A percentile compares a stretch with the other conserved stretches of the same genome.
Conservation (phyloP, 2,113 vertebrate species). For the Prionailurus bengalensis region DNA sequence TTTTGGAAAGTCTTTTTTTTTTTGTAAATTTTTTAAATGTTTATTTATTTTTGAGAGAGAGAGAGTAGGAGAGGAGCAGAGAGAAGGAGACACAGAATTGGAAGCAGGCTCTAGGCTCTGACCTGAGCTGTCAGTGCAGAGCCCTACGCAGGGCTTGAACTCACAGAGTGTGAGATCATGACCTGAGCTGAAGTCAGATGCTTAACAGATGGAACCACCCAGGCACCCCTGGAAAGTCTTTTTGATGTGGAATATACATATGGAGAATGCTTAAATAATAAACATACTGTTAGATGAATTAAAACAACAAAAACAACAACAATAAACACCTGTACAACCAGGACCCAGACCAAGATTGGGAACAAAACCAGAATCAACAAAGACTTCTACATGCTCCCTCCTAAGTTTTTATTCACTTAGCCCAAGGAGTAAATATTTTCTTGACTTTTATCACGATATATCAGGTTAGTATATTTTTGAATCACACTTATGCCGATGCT, state of each 20-base stretch:
- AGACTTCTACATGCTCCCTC: neutral
- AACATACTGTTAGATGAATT: no score
- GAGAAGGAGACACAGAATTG: no score
- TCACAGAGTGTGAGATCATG: no score
- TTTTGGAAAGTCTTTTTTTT: neutral
- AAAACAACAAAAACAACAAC: no score
- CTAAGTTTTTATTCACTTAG: neutral
- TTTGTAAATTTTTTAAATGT: neutral
- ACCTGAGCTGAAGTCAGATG: no score
- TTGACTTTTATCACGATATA: neutral
- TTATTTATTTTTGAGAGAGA: no score
- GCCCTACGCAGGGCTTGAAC: no score
- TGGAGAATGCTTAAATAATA: no score
- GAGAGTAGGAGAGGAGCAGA: no score
- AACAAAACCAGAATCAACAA: neutral
- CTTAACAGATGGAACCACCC: no score
- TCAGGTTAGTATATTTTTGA: neutral
- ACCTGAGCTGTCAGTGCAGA: no score
- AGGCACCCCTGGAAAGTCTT: neutral
- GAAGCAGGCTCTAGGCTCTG: no score
- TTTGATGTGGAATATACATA: neutral
- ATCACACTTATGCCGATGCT: neutral
- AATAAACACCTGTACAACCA: neutral
- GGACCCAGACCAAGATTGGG: neutral
- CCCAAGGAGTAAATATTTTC: neutral